Evolutionary conservation across 2,888 invertebrate species (phyloP).

Genomic region (Himalopsyche anomala): DNA sequence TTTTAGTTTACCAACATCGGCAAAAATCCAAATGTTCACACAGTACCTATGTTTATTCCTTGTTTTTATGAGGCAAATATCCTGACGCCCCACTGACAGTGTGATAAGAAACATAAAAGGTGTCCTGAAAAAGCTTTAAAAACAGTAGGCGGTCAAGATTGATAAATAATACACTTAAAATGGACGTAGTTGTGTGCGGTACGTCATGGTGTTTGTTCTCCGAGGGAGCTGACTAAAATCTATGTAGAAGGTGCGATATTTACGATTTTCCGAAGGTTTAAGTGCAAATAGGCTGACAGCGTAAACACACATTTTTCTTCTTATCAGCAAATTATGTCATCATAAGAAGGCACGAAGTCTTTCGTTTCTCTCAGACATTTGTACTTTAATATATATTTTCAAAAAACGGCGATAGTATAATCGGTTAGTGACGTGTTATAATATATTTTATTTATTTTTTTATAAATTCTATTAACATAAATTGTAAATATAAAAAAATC

Average conservation of each 20-base stretch:
- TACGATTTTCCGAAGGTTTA: constrained; percentile 18
- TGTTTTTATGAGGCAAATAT: constrained; percentile 23
- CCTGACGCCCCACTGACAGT: neutral
- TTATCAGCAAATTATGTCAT: constrained; percentile 31
- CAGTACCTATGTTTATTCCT: neutral
- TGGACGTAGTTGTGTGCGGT: neutral
- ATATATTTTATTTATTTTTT: too few species aligned
- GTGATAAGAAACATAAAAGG: constrained; percentile 8
- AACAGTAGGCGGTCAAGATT: constrained; percentile 24
- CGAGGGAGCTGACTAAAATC: neutral
- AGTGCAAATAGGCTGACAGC: constrained; percentile 30
- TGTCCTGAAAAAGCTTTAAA: neutral
- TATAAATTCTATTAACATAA: too few species aligned
- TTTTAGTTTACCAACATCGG: neutral
- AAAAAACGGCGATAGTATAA: neutral
- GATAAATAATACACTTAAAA: constrained; percentile 28
- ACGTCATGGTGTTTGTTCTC: neutral
- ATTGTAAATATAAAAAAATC: too few species aligned
- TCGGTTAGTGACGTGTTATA: neutral
- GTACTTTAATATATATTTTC: neutral
- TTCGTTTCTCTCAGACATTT: neutral
- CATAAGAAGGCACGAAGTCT: neutral
- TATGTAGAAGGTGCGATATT: neutral
- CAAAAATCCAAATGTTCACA: neutral
- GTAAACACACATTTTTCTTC: constrained; percentile 10